phyloP scores from a whole-genome alignment of 2,797 vertebrate species.

The Podarcis siculus region DNA sequence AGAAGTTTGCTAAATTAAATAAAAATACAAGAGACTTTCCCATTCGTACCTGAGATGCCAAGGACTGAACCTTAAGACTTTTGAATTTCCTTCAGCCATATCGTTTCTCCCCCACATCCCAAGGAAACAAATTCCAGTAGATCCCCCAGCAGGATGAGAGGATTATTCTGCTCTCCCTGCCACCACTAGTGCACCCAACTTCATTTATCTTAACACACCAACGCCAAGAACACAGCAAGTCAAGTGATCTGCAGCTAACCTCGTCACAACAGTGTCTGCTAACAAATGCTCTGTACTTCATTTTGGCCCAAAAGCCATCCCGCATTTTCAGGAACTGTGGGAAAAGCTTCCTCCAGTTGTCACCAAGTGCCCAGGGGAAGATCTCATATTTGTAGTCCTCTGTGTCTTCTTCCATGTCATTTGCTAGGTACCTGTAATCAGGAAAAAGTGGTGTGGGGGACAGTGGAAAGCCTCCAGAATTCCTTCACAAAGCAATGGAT shows the following conservation, averaged over 20 bases:
- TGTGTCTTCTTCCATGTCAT: constrained; percentile 77
- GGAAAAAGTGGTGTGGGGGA: neutral
- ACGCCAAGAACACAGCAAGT: neutral
- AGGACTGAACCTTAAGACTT: neutral
- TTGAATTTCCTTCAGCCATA: neutral
- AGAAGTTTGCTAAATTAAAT: no score
- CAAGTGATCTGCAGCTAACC: constrained; percentile 43
- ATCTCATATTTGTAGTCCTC: constrained; percentile 74
- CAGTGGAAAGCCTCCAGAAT: neutral
- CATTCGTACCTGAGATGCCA: neutral
- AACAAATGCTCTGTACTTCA: constrained; percentile 67
- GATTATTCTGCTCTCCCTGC: neutral
- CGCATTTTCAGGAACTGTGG: constrained; percentile 63
- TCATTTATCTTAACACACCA: neutral
- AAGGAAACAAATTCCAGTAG: neutral
- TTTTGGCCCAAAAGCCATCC: constrained; percentile 65
- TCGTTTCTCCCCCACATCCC: no score
- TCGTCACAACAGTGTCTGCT: constrained; percentile 71
- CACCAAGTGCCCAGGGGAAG: constrained; percentile 70
- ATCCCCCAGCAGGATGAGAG: neutral
- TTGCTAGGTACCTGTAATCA: constrained; percentile 68
- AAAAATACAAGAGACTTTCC: neutral
- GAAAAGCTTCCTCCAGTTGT: constrained; percentile 47
- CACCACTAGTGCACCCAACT: neutral
- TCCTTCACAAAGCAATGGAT: neutral